Conservation (phyloP, 2,888 invertebrate species). For the Crepidodera aurea region DNA sequence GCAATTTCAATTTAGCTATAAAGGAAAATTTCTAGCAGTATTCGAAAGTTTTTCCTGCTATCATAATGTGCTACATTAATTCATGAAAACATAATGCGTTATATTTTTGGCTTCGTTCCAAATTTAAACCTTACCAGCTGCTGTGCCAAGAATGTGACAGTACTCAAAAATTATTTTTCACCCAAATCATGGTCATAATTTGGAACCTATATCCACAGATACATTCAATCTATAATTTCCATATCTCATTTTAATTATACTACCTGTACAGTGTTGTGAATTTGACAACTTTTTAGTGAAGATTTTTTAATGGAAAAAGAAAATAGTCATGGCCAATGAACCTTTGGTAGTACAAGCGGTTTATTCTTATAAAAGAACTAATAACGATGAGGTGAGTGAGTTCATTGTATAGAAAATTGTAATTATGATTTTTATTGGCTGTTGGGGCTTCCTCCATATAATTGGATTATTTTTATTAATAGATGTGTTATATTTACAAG, state of each 20-base stretch:
- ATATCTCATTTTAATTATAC: slow-evolving; percentile 10
- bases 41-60: slow-evolving; percentile 17
- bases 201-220: slow-evolving; percentile 11
- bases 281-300: slow-evolving; percentile 24
- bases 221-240: slow-evolving; percentile 22
- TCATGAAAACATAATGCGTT: slow-evolving; percentile 46
- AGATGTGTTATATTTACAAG: neutral
- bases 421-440: neutral
- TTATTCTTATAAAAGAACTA: slow-evolving; percentile 93
- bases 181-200: slow-evolving; percentile 51
- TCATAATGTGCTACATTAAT: slow-evolving; percentile 44
- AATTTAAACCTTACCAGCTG: slow-evolving; percentile 45
- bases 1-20: neutral
- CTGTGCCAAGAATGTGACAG: slow-evolving; percentile 62
- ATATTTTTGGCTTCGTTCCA: slow-evolving; percentile 54
- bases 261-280: slow-evolving; percentile 4
- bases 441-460: neutral
- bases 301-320: slow-evolving; percentile 25
- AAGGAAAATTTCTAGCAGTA: neutral
- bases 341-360: slow-evolving; percentile 85
- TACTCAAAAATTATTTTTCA: slow-evolving; percentile 57
- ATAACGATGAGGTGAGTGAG: slow-evolving; percentile 90
- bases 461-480: slow-evolving; percentile 17
- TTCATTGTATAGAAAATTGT: neutral
- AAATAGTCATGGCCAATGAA: slow-evolving; percentile 65